Conservation (phyloP, 2,797 vertebrate species). For the Oreochromis grahami region DNA sequence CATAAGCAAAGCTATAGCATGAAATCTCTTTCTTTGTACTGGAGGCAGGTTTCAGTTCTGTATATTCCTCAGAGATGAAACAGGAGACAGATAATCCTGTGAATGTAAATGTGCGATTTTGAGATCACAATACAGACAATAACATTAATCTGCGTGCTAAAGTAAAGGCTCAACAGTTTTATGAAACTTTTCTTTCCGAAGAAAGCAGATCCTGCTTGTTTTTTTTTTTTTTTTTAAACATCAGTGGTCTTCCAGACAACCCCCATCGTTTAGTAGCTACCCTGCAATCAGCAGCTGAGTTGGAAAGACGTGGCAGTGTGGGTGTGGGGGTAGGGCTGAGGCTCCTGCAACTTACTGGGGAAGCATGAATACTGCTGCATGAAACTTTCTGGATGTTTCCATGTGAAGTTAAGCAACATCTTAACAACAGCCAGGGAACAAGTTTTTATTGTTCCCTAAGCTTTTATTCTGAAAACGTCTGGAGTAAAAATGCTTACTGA, state of each 20-base stretch:
- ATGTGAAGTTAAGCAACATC: not conserved
- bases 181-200: not conserved
- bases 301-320: slow-evolving; percentile 62
- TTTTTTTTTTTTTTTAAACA: not conserved
- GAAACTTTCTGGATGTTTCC: slow-evolving; percentile 12
- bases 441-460: too few species aligned
- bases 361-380: not conserved
- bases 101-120: not conserved
- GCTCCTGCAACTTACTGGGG: not conserved
- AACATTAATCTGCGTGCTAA: not conserved
- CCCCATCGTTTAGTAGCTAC: slow-evolving; percentile 17
- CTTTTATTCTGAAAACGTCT: not conserved
- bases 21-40: not conserved
- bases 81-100: not conserved
- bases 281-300: slow-evolving; percentile 32
- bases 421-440: not conserved
- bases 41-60: not conserved
- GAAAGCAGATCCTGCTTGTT: not conserved
- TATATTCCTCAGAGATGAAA: not conserved
- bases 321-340: slow-evolving; percentile 16
- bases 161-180: not conserved
- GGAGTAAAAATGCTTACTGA: not conserved
- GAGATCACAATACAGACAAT: not conserved
- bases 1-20: not conserved
- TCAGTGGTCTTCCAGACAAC: not conserved